A percentile compares a stretch with the other conserved stretches of the same genome.
Evolutionary conservation across 2,888 invertebrate species (phyloP).

Genomic region (Frankliniella intonsa): DNA sequence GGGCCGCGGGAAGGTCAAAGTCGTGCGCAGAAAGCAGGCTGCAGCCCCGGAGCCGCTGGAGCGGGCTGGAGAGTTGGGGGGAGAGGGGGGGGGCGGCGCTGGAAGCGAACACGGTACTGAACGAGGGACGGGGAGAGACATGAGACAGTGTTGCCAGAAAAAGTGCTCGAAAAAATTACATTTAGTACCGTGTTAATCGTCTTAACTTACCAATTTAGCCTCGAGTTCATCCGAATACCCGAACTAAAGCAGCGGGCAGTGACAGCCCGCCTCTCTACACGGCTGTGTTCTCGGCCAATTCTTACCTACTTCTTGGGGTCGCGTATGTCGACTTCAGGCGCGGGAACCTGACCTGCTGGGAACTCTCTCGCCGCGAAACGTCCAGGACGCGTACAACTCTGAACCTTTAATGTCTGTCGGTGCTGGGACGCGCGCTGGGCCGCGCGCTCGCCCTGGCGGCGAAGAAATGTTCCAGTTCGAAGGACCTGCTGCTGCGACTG

Average conservation of each 20-base stretch:
- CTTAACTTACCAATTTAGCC: too few species aligned
- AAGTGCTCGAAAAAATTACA: slow-evolving; percentile 37
- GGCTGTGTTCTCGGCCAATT: too few species aligned
- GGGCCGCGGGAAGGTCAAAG: too few species aligned
- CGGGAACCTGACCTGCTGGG: neutral
- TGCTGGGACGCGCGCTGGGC: neutral
- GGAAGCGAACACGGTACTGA: slow-evolving; percentile 30
- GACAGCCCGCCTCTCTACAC: too few species aligned
- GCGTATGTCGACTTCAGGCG: too few species aligned
- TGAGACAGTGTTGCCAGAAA: slow-evolving; percentile 28
- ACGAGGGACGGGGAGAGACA: neutral
- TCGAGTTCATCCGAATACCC: too few species aligned
- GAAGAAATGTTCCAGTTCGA: neutral
- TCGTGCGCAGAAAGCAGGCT: too few species aligned
- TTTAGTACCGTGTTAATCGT: slow-evolving; percentile 30
- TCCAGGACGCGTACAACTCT: neutral
- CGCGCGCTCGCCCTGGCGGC: neutral
- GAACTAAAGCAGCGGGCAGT: too few species aligned
- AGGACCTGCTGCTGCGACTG: neutral
- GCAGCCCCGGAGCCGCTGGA: too few species aligned
- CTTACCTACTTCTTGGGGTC: too few species aligned
- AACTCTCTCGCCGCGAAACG: neutral
- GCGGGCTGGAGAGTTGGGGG: neutral
- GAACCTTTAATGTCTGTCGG: neutral
- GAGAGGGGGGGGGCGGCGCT: neutral